phyloP scores from a whole-genome alignment of 2,888 invertebrate species.

The Electrophaes corylata region DNA sequence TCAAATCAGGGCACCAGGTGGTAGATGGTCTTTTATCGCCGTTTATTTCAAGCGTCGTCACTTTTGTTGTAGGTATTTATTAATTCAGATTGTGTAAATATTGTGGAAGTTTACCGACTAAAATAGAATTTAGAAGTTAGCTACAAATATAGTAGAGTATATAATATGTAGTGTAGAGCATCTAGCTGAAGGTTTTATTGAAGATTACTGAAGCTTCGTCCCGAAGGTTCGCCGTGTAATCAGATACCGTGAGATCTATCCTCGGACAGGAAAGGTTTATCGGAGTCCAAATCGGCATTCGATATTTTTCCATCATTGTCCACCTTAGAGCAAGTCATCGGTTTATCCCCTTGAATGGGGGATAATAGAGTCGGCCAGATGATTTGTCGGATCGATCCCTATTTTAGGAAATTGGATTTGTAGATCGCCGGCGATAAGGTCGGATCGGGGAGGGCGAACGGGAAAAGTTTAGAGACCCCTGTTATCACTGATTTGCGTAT shows the following conservation, averaged over 20 bases:
- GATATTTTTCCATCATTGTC: conserved; percentile 42
- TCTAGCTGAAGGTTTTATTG: conserved; percentile 1
- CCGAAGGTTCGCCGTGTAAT: conserved; percentile 9
- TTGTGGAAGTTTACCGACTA: background rate
- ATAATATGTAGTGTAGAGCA: background rate
- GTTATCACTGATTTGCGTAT: conserved; percentile 82
- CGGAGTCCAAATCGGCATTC: conserved; percentile 29
- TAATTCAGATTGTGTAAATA: background rate
- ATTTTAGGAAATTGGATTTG: conserved; percentile 85
- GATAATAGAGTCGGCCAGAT: conserved; percentile 61
- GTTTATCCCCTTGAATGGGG: conserved; percentile 51
- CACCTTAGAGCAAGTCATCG: conserved; percentile 55
- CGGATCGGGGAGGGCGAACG: conserved; percentile 54
- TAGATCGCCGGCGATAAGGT: conserved; percentile 79
- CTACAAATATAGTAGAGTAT: no score
- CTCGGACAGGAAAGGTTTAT: conserved; percentile 32
- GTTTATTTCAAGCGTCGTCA: conserved; percentile 14
- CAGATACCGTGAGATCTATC: conserved; percentile 22
- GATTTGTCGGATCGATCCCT: conserved; percentile 85
- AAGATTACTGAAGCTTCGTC: background rate
- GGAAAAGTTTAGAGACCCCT: conserved; percentile 69
- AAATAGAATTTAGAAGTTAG: no score
- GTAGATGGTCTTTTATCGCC: conserved; percentile 16
- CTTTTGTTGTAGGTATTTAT: background rate
- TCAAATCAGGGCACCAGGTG: conserved; percentile 24